Evolutionary conservation across 2,113 vertebrate genomes (phyloP).

Genomic region (Macrotis lagotis): DNA sequence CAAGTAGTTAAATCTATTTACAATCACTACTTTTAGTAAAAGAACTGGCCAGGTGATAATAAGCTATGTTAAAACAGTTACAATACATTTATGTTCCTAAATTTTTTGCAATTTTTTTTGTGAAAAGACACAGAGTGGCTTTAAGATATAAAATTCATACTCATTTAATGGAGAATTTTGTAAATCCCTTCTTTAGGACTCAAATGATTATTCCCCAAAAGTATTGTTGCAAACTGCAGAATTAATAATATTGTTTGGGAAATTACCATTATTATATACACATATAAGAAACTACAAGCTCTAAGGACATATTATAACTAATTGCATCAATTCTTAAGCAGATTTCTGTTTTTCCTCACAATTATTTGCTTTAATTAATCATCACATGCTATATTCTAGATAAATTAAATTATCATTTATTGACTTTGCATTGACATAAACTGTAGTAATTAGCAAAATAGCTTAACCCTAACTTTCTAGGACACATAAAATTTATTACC

Average conservation of each 20-base stretch:
- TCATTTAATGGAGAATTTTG: slow-evolving; percentile 37
- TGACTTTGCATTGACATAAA: slow-evolving; percentile 43
- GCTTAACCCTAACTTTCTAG: neutral
- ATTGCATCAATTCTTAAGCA: slow-evolving; percentile 58
- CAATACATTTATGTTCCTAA: neutral
- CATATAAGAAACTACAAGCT: slow-evolving; percentile 59
- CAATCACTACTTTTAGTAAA: neutral
- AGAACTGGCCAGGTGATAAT: neutral
- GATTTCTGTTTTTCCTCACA: slow-evolving; percentile 53
- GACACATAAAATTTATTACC: neutral
- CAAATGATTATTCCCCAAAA: slow-evolving; percentile 55
- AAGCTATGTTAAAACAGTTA: neutral
- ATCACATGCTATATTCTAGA: slow-evolving; percentile 1
- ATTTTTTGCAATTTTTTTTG: slow-evolving; percentile 12
- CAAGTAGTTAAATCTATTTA: neutral
- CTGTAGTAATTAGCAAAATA: slow-evolving; percentile 40
- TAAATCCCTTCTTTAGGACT: slow-evolving; percentile 25
- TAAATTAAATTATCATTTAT: slow-evolving; percentile 48
- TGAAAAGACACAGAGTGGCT: slow-evolving; percentile 47
- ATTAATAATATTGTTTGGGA: slow-evolving; percentile 64
- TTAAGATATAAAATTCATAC: slow-evolving; percentile 41
- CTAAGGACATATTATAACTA: slow-evolving; percentile 60
- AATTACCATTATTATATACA: slow-evolving; percentile 64
- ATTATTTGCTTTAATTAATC: slow-evolving; percentile 50
- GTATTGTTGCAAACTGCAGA: slow-evolving; percentile 49